Evolutionary conservation across 2,113 vertebrate species (phyloP), one percentile per base, ranked within the genome.

Genomic region (Todiramphus chloris): DNA sequence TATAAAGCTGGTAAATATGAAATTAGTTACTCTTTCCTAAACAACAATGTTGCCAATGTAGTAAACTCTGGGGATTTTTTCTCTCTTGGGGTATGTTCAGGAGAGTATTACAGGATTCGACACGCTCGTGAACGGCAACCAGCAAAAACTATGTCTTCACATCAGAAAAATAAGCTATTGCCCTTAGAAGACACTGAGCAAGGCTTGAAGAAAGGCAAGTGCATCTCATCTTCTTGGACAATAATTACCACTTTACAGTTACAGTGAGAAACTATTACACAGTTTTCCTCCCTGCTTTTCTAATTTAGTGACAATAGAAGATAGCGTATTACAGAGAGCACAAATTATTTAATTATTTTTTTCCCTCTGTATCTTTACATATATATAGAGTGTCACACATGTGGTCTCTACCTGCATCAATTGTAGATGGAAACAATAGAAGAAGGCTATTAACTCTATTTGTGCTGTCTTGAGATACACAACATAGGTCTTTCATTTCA

Each of bases 61-160:
- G 37, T 96, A 92, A 98, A 58, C 19, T 18, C 41, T 74, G 12
- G 5, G 16, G 19, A 0, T 3, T 66, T 69, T 60, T 62, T 87
- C 50, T 60, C 66, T 62, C 50, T 5, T 68, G 95, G 91, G 46
- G 5, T 46, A 8, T 25, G 21, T 89, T 81, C 95, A 98, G 98
- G 98, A 90, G 97, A 98, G 91, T 97, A 97, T 96, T 98, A 98
- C 11, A 88, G 96, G 94, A 96, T 98, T 93, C 97, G 95, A 73
- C 60, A 69, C 37, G 89, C 89, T 91, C 79, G 84, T 12, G 68
- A 96, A 64, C 62, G 46, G 15, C 87, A 68, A 5, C 64, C 90
- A 78, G 53, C 83, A 44, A 95, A 96, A 92, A 58, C 28, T 25
- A 6, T 59, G 37, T 28, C 83, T 72, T 77, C 90, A 25, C 23